Evolutionary conservation across 2,797 vertebrate species (phyloP), one percentile per base, ranked within the genome.

Genomic region (Loris lydekkerianus): DNA sequence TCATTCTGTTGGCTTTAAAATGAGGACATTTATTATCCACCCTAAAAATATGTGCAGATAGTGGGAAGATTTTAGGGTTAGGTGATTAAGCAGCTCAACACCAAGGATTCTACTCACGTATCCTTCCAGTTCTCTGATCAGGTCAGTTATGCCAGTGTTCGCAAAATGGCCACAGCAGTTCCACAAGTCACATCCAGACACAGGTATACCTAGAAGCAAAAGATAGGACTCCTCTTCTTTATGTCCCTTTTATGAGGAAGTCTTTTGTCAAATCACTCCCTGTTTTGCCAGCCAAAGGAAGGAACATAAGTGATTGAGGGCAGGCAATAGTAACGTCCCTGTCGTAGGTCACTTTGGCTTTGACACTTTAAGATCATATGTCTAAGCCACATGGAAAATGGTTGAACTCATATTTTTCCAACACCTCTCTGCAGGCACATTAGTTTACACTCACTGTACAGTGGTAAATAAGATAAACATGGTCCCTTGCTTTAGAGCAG

Each of bases 281-380:
- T 34, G 0, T 37, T 46, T 86, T 91, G 56, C 53, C n/a, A 78
- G 11, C 61, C 65, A 87, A 49, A 94, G 49, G 43, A 94, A 97
- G 37, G 84, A 58, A n/a, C n/a, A 84, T 75, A 56, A 25, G 5
- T 49, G 37, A 89, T 10, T 81, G 40, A 56, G 9, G 1, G 11
- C 29, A 25, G 40, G n/a, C 61, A 91, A 82, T 4, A 46, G 29
- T 10, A 3, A 3, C 27, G 0, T 53, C 23, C 21, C 46, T 34
- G n/a, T 13, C n/a, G 13, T 49, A 53, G 77, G 27, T 31, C 10
- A 65, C 10, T 49, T 46, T 72, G 78, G 11, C n/a, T 89, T 53
- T 72, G n/a, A 56, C 10, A 18, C 27, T 84, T 76, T 84, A 60
- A 80, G n/a, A 89, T 80, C 31, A 17, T n/a, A 20, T 81, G 27